These are phyloP conservation scores for Apodemia duryi DNA, from an alignment of 2,888 invertebrate species.

Conservation along the genomic window DNA sequence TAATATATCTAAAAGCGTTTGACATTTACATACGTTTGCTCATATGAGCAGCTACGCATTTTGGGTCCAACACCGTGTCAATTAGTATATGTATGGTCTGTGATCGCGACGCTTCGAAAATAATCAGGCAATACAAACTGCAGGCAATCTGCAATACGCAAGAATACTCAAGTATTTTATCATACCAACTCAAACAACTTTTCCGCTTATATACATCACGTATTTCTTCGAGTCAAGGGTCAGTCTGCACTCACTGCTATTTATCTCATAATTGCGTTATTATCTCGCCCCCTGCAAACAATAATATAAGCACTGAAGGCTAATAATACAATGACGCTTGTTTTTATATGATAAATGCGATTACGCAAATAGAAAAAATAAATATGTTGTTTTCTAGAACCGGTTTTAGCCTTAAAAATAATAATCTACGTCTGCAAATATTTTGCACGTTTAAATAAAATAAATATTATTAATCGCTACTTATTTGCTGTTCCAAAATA, in stretches of 20 bases:
- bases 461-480: too few relatives aligned
- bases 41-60: too few relatives aligned
- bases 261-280: conserved; percentile 20
- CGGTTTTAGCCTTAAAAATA: too few relatives aligned
- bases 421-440: too few relatives aligned
- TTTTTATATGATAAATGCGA: not conserved
- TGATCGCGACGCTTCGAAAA: not conserved
- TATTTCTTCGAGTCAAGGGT: conserved; percentile 23
- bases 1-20: too few relatives aligned
- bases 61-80: too few relatives aligned
- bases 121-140: not conserved
- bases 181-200: conserved; percentile 4
- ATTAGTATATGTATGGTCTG: too few relatives aligned
- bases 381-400: too few relatives aligned
- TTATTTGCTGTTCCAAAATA: too few relatives aligned
- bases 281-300: conserved; percentile 32
- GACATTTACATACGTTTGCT: too few relatives aligned
- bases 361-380: too few relatives aligned
- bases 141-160: not conserved
- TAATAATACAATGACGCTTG: not conserved
- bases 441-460: too few relatives aligned
- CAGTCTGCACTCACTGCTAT: conserved; percentile 25
- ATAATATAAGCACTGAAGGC: conserved; percentile 3
- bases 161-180: not conserved
- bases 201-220: conserved; percentile 18